Conservation (phyloP, 2,888 invertebrate genomes). For the Cremastinae sp. region DNA sequence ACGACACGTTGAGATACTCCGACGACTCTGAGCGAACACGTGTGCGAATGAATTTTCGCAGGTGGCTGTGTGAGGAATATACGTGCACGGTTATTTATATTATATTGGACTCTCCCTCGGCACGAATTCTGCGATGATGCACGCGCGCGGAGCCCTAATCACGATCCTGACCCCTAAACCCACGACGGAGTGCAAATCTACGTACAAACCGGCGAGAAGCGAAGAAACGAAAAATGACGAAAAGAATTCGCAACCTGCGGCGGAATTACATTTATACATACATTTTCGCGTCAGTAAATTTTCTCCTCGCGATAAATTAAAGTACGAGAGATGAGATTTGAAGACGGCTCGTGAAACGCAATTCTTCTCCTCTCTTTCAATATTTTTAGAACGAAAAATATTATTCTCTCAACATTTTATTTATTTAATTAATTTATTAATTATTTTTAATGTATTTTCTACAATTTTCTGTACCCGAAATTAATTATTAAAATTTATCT, state of each 20-base stretch:
- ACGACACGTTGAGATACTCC: slow-evolving; percentile 28
- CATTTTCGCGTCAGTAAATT: slow-evolving; percentile 31
- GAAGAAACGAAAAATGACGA: slow-evolving; percentile 8
- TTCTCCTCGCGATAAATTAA: slow-evolving; percentile 12
- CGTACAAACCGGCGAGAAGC: slow-evolving; percentile 12
- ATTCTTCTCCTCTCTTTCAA: neutral
- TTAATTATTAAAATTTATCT: too few relatives aligned
- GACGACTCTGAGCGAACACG: slow-evolving; percentile 7
- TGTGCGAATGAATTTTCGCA: neutral
- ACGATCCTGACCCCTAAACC: slow-evolving; percentile 60
- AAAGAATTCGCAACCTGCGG: slow-evolving; percentile 29
- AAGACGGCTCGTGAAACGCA: slow-evolving; percentile 27
- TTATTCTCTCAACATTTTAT: too few relatives aligned
- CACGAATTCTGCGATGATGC: slow-evolving; percentile 51
- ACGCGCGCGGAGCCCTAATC: slow-evolving; percentile 55
- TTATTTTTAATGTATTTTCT: too few relatives aligned
- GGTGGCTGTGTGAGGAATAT: neutral
- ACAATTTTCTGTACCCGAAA: too few relatives aligned
- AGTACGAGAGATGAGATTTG: slow-evolving; percentile 15
- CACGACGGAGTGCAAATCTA: slow-evolving; percentile 25
- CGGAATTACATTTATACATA: slow-evolving; percentile 32
- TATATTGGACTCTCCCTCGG: slow-evolving; percentile 42
- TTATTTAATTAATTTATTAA: too few relatives aligned
- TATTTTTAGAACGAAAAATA: too few relatives aligned
- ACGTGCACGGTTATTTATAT: neutral